These are phyloP conservation scores for Vulpes ferrilata DNA, from an alignment of 2,113 vertebrate genomes.

Conservation along the genomic window DNA sequence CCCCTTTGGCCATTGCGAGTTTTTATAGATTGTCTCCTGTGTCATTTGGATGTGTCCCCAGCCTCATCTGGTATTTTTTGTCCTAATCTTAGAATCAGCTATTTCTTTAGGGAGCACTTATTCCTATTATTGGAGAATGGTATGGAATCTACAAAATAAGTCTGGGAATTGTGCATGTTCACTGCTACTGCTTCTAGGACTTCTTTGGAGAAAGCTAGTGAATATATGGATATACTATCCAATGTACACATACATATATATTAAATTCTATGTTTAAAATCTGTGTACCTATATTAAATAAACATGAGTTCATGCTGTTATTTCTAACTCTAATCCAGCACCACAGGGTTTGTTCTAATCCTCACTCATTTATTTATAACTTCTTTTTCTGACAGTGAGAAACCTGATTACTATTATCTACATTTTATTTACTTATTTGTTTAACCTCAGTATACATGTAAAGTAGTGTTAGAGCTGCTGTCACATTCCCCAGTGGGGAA, in stretches of 20 bases:
- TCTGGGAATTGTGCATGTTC: background rate
- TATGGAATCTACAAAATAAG: background rate
- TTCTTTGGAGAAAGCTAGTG: background rate
- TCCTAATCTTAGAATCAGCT: background rate
- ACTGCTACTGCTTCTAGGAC: background rate
- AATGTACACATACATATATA: background rate
- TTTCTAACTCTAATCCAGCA: background rate
- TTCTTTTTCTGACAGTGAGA: background rate
- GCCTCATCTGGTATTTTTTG: background rate
- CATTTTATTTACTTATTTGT: background rate
- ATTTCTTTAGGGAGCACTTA: background rate
- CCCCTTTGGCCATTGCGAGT: background rate
- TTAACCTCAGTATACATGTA: background rate
- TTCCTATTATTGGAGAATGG: background rate
- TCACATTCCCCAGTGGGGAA: rapidly evolving
- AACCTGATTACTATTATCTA: background rate
- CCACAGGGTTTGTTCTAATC: background rate
- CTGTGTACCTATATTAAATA: background rate
- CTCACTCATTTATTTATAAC: background rate
- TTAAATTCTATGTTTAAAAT: background rate
- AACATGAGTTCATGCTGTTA: background rate
- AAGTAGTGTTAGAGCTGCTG: background rate
- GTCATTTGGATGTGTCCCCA: background rate
- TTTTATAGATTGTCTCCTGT: background rate
- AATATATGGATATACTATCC: background rate